Evolutionary conservation across 2,113 vertebrate species (phyloP).

Genomic region (Epinephelus cyanopodus): DNA sequence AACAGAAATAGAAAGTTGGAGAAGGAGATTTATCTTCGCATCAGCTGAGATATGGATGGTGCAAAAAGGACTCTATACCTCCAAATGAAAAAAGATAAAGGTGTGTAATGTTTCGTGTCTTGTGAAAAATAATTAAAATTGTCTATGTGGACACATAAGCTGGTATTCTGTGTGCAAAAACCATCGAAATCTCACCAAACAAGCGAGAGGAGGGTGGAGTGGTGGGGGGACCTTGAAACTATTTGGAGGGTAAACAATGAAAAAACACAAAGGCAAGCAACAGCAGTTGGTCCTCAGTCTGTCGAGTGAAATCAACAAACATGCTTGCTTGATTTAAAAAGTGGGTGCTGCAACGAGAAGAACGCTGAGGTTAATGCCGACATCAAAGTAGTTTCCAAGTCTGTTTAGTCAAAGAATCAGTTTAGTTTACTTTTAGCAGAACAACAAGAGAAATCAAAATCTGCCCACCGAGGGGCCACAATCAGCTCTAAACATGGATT

Average conservation of each 20-base stretch:
- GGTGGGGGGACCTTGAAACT: slow-evolving; percentile 15
- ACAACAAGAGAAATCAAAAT: slow-evolving; percentile 38
- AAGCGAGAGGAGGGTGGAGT: slow-evolving; percentile 8
- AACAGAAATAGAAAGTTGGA: slow-evolving; percentile 50
- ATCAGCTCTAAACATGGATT: slow-evolving; percentile 42
- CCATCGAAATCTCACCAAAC: slow-evolving; percentile 40
- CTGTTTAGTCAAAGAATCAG: slow-evolving; percentile 47
- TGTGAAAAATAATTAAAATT: not conserved
- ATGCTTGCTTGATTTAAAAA: slow-evolving; percentile 53
- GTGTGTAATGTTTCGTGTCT: slow-evolving; percentile 12
- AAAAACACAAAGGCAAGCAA: slow-evolving; percentile 44
- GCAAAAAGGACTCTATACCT: not conserved
- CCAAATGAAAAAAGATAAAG: slow-evolving; percentile 10
- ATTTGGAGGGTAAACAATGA: slow-evolving; percentile 63
- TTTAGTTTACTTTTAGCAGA: slow-evolving; percentile 48
- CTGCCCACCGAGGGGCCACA: slow-evolving; percentile 9
- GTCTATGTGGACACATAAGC: slow-evolving; percentile 12
- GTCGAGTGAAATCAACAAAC: slow-evolving; percentile 41
- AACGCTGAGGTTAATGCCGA: slow-evolving; percentile 48
- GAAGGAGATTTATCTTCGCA: slow-evolving; percentile 25
- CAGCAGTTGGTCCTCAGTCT: slow-evolving; percentile 61
- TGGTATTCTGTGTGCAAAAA: slow-evolving; percentile 45
- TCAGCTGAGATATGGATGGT: not conserved
- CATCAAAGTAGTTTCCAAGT: slow-evolving; percentile 53
- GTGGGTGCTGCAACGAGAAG: slow-evolving; percentile 19